Base-by-base conservation (phyloP, 2,888 invertebrate genomes). In the Tiliacea aurago region DNA sequence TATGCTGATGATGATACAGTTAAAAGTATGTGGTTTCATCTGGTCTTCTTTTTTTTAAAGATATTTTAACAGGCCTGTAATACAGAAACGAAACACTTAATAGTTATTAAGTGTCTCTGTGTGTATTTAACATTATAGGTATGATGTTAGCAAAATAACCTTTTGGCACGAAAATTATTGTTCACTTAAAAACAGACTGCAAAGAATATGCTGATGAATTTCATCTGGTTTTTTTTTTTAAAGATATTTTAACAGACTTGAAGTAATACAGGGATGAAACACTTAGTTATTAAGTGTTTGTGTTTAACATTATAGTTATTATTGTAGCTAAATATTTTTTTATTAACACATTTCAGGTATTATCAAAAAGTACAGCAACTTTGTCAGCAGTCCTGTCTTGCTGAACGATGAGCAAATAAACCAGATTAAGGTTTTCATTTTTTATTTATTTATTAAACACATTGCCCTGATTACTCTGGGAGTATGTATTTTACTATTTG, bases 291-390 rank as follows among this genome's bases (percentile, higher is more conserved):
- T 28, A 28, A 28, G 28, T 28, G 28, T 28, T 28, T 28, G 28
- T 28, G 28, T 28, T 28, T 28, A 28, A 28, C 28, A 28, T 28
- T 28, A 28, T 28, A 28, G 1, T 2, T 28, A 2, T 28, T 3
- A 28, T 28, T 28, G n/a, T n/a, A n/a, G n/a, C n/a, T n/a, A n/a
- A n/a, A 28, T 28, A 28, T 28, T 37, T 45, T 64, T 51, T 68
- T 49, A 69, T 62, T 28, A 23, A 11, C 0, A 79, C 83, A 83
- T 96, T 95, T 68, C 95, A 98, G 98, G 97, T 83, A 98, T 99
- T 59, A 98, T 99, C 33, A 98, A 98, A 90, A 99, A 99, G 92
- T 99, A 99, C 96, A 99, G 99, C 93, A 99, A 99, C 94, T 99
- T 99, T 93, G 99, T 99, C 59, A 98, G 99, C 49, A 98, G 98